Percentiles rank a stretch among this genome's conserved stretches.
phyloP scores from a whole-genome alignment of 2,888 invertebrate species.

The Pocota personata region DNA sequence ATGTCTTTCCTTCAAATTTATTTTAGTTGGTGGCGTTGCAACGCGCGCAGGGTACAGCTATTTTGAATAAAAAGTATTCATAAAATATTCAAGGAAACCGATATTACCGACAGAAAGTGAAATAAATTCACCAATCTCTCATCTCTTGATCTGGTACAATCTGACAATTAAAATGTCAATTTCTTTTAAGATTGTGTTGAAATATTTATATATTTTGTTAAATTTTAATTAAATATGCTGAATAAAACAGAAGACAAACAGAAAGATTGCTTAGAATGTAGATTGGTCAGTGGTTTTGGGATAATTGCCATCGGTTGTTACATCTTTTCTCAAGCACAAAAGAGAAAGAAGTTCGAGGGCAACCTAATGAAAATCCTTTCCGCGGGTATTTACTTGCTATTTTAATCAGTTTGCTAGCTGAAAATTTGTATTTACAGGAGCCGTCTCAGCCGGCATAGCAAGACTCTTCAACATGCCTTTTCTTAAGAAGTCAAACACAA shows the following conservation, averaged over 20 bases:
- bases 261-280: conserved; percentile 57
- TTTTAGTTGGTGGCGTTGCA: too few relatives aligned
- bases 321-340: conserved; percentile 52
- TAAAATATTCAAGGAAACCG: too few relatives aligned
- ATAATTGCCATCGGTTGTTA: conserved; percentile 58
- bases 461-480: conserved; percentile 49
- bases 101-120: too few relatives aligned
- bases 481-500: background rate
- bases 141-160: too few relatives aligned
- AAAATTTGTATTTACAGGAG: conserved; percentile 24
- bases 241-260: conserved; percentile 7
- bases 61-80: too few relatives aligned
- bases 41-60: too few relatives aligned
- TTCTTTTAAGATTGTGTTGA: background rate
- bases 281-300: conserved; percentile 58
- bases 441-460: conserved; percentile 46
- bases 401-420: background rate
- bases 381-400: conserved; percentile 26
- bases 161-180: background rate
- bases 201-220: background rate
- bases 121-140: too few relatives aligned
- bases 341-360: conserved; percentile 42
- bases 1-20: too few relatives aligned
- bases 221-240: conserved; percentile 4
- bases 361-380: conserved; percentile 50